These are phyloP conservation scores for Meiosimyza platycephala DNA, from an alignment of 2,888 invertebrate species.

Conservation along the genomic window DNA sequence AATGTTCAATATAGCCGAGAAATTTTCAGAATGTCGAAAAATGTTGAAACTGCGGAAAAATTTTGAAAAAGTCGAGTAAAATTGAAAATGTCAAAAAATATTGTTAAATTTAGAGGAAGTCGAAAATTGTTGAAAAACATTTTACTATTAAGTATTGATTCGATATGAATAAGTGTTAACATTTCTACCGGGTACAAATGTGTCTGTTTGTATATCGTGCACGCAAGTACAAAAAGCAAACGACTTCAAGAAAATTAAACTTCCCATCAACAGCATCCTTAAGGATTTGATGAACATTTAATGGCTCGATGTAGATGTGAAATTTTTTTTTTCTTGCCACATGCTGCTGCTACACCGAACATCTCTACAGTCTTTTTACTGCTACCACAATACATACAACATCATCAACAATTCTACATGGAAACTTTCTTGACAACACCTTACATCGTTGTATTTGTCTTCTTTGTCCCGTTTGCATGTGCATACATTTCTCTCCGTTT, in stretches of 20 bases:
- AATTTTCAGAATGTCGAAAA: too few species aligned
- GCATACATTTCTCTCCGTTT: background rate
- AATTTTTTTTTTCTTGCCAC: background rate
- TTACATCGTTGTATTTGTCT: background rate
- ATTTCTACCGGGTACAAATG: background rate
- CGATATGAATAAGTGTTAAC: too few species aligned
- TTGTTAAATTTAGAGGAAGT: too few species aligned
- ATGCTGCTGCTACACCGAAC: background rate
- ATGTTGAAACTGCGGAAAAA: too few species aligned
- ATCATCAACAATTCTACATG: background rate
- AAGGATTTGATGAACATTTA: conserved; percentile 35
- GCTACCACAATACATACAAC: background rate
- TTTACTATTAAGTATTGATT: too few species aligned
- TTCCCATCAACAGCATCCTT: conserved; percentile 32
- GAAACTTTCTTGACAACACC: background rate
- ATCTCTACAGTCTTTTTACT: background rate
- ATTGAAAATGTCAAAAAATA: too few species aligned
- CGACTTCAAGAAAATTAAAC: conserved; percentile 13
- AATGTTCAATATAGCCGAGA: too few species aligned
- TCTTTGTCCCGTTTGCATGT: background rate
- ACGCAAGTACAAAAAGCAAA: background rate
- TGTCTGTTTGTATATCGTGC: background rate
- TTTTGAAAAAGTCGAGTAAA: too few species aligned
- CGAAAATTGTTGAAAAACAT: too few species aligned
- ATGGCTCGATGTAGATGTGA: conserved; percentile 13